Conservation (phyloP, 2,888 invertebrate genomes). For the Keiferia lycopersicella region DNA sequence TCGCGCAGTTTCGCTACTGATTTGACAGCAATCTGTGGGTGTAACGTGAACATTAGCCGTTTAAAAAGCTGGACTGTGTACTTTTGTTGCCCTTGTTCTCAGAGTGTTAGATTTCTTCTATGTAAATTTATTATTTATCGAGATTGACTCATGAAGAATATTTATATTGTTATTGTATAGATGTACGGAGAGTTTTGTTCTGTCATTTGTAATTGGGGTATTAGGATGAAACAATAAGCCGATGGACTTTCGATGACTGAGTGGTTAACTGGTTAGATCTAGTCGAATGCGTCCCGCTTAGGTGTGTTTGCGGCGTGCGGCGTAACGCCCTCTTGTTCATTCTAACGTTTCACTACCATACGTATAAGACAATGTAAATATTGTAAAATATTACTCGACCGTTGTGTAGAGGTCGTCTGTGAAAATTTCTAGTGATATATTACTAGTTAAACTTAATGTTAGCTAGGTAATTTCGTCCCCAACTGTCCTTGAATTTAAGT, state of each 20-base stretch:
- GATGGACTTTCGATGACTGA: slow-evolving; percentile 80
- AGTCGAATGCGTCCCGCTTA: slow-evolving; percentile 66
- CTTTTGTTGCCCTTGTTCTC: slow-evolving; percentile 66
- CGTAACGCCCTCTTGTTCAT: slow-evolving; percentile 43
- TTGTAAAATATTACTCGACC: slow-evolving; percentile 76
- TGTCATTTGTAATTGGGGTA: slow-evolving; percentile 71
- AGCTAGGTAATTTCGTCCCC: slow-evolving; percentile 81
- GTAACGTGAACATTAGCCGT: background rate
- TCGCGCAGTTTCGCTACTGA: no score
- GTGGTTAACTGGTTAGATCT: slow-evolving; percentile 50
- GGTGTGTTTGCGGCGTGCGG: slow-evolving; percentile 49
- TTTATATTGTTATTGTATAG: slow-evolving; percentile 78
- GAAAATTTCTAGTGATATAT: slow-evolving; percentile 78
- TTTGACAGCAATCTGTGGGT: background rate
- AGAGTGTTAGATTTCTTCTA: slow-evolving; percentile 73
- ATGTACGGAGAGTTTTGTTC: slow-evolving; percentile 67
- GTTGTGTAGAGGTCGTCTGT: slow-evolving; percentile 74
- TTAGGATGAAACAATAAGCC: slow-evolving; percentile 71
- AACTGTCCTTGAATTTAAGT: slow-evolving; percentile 79
- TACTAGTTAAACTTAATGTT: slow-evolving; percentile 75
- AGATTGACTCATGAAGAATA: slow-evolving; percentile 66
- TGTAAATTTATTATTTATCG: slow-evolving; percentile 71
- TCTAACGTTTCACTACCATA: slow-evolving; percentile 59
- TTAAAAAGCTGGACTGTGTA: slow-evolving; percentile 37
- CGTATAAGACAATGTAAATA: slow-evolving; percentile 77